phyloP scores from a whole-genome alignment of 2,888 invertebrate genomes.

The Holacanthella duospinosa region DNA sequence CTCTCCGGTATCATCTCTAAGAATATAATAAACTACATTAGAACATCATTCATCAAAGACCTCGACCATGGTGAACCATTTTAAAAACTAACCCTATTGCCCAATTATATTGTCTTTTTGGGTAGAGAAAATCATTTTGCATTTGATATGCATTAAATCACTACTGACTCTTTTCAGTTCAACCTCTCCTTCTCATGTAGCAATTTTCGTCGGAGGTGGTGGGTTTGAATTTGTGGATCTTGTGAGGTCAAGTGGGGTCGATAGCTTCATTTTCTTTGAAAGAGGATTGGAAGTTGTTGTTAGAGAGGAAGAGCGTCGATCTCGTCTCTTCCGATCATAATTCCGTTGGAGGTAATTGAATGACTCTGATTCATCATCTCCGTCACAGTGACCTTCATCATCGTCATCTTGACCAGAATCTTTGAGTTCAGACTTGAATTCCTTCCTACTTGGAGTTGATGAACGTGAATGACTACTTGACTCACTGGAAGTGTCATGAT shows the following conservation, averaged over 20 bases:
- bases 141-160: too few relatives aligned
- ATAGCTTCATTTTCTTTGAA: slow-evolving; percentile 28
- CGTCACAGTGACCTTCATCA: slow-evolving; percentile 16
- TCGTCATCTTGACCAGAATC: slow-evolving; percentile 24
- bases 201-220: slow-evolving; percentile 17
- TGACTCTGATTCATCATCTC: background rate
- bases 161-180: background rate
- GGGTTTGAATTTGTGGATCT: slow-evolving; percentile 24
- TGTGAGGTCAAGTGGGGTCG: slow-evolving; percentile 34
- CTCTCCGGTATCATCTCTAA: background rate
- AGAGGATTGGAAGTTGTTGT: slow-evolving; percentile 21
- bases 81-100: too few relatives aligned
- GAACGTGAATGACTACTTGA: background rate
- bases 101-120: too few relatives aligned
- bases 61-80: background rate
- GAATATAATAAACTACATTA: too few relatives aligned
- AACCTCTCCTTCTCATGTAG: background rate
- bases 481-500: slow-evolving; percentile 15
- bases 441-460: background rate
- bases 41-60: background rate
- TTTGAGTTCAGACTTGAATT: slow-evolving; percentile 14
- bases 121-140: too few relatives aligned
- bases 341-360: background rate
- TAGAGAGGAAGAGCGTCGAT: slow-evolving; percentile 29
- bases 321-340: background rate